Evolutionary conservation across 2,888 invertebrate species (phyloP).

Genomic region (Thyatira batis): DNA sequence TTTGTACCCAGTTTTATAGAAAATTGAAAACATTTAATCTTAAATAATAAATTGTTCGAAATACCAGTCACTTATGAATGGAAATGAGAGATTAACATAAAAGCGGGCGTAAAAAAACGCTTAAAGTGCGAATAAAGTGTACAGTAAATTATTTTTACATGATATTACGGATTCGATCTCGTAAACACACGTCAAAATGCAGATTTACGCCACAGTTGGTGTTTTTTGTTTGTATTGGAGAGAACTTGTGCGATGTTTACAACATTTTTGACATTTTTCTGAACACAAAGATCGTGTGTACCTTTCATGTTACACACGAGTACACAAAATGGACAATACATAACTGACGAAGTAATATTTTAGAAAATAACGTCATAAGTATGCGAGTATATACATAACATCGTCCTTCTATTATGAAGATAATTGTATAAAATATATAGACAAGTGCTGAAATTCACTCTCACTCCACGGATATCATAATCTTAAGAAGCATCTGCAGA

Average conservation of each 20-base stretch:
- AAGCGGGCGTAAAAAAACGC: not conserved
- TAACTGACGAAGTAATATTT: not conserved
- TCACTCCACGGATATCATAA: not conserved
- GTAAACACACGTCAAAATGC: constrained; percentile 9
- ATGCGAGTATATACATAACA: too few relatives aligned
- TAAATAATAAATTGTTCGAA: too few relatives aligned
- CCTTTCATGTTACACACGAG: not conserved
- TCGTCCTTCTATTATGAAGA: too few relatives aligned
- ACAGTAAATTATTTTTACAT: not conserved
- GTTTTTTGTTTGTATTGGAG: constrained; percentile 4
- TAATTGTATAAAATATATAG: too few relatives aligned
- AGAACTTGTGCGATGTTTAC: constrained; percentile 29
- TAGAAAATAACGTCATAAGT: too few relatives aligned
- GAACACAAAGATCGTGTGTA: constrained; percentile 22
- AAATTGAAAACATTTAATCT: too few relatives aligned
- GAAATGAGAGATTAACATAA: too few relatives aligned
- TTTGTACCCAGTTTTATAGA: too few relatives aligned
- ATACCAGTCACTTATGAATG: too few relatives aligned
- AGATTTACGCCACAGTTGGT: constrained; percentile 5
- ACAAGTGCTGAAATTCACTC: not conserved
- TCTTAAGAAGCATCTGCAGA: not conserved
- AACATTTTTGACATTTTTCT: constrained; percentile 36
- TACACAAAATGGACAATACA: not conserved
- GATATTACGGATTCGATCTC: not conserved
- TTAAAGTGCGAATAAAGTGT: not conserved